A percentile compares a stretch with the other conserved stretches of the same genome.
Conservation (phyloP, 2,113 vertebrate species). For the Prochilodus magdalenae region DNA sequence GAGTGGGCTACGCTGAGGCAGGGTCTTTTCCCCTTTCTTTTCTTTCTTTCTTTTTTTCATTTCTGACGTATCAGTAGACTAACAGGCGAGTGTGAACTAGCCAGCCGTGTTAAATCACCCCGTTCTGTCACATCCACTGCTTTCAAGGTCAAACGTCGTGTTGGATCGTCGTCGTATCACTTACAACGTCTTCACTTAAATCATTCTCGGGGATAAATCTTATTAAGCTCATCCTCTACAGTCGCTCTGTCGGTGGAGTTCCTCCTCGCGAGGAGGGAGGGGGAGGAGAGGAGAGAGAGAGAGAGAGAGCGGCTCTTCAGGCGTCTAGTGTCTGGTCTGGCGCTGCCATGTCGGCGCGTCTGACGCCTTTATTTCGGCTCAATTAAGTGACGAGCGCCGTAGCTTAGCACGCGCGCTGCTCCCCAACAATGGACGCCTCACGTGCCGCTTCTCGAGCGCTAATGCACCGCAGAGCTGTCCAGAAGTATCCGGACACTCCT, state of each 20-base stretch:
- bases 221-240: constrained; percentile 39
- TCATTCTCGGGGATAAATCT: constrained; percentile 56
- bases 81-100: constrained; percentile 56
- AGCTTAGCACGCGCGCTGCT: constrained; percentile 16
- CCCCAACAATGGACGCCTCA: constrained; percentile 24
- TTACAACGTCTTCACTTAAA: constrained; percentile 58
- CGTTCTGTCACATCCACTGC: constrained; percentile 72
- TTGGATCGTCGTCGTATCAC: constrained; percentile 56
- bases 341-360: constrained; percentile 64
- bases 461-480: background rate
- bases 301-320: constrained; percentile 37
- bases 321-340: constrained; percentile 55
- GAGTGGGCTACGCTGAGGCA: constrained; percentile 60
- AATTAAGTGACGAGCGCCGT: constrained; percentile 48
- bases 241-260: constrained; percentile 3
- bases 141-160: constrained; percentile 73
- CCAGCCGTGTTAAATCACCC: constrained; percentile 69
- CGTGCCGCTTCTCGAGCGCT: background rate
- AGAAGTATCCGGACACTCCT: background rate
- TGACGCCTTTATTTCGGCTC: constrained; percentile 62
- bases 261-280: background rate
- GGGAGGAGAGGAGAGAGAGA: constrained; percentile 28
- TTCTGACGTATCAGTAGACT: constrained; percentile 50
- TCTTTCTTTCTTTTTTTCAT: background rate
- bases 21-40: constrained; percentile 49